Evolutionary conservation across 2,888 invertebrate genomes (phyloP), one percentile per base, ranked within the genome.

Genomic region (Heliconius hortense): DNA sequence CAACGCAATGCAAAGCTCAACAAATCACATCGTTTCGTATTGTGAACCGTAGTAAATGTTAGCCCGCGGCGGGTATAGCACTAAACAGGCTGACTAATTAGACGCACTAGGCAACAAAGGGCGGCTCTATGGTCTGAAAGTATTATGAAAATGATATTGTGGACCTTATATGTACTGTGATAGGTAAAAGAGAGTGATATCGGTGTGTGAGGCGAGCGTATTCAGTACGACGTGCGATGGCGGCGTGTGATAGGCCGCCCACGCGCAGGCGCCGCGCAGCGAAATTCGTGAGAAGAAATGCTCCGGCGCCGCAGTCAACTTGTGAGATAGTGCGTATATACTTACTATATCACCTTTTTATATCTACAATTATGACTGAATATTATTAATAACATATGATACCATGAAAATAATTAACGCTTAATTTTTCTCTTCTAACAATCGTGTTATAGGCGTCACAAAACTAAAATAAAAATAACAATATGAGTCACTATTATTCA

Each of bases 31-130:
- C 86, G 90, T 91, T 90, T 90, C 90, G 89, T 87, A 90, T 88
- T 85, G 87, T 84, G 83, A 84, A 85, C 85, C 88, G 83, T 85
- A 85, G 86, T 86, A 84, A 88, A 88, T 86, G 82, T 83, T 82
- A 81, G 89, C 92, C 89, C 82, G 87, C 84, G 89, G 92, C 91
- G 83, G 85, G 87, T 86, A 87, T 86, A 87, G 87, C 85, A 88
- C 92, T 93, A 92, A 93, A 90, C 90, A 90, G 92, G 84, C 90
- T 92, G 92, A 93, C 93, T 94, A 94, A 93, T 94, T 93, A 94
- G 93, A 90, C 87, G 90, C 89, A 90, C 92, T 90, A 89, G 86
- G 88, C 90, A 92, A 93, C 91, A 92, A 92, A 91, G 88, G 85
- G 86, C 86, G 84, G 87, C 81, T 81, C 74, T 79, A 84, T 84